These are phyloP conservation scores for Sebastes itinus DNA, from an alignment of 2,797 vertebrate species.

Conservation along the genomic window DNA sequence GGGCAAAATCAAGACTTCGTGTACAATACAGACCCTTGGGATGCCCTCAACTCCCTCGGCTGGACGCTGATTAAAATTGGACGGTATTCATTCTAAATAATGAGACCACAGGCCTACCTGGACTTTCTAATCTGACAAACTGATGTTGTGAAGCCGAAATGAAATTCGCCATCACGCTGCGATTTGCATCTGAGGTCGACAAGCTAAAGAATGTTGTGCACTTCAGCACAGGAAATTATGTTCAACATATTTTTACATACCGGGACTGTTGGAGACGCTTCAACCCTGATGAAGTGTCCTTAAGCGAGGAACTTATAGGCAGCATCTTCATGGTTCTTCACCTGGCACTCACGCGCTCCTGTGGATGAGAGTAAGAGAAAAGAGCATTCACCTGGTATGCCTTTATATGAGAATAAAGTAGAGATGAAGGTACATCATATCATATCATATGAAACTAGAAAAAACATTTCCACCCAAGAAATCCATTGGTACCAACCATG, in stretches of 20 bases:
- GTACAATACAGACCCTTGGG: constrained; percentile 62
- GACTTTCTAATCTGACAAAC: constrained; percentile 42
- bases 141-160: constrained; percentile 28
- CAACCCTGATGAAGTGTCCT: neutral
- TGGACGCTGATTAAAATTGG: constrained; percentile 65
- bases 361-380: neutral
- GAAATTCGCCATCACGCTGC: neutral
- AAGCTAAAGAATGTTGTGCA: neutral
- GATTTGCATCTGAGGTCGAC: constrained; percentile 1
- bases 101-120: constrained; percentile 52
- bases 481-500: too few relatives aligned
- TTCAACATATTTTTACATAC: neutral
- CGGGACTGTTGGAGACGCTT: neutral
- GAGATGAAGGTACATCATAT: neutral
- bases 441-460: neutral
- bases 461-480: fast-evolving
- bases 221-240: neutral
- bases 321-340: neutral
- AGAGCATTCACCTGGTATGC: neutral
- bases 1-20: constrained; percentile 69
- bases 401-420: neutral
- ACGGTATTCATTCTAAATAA: constrained; percentile 58
- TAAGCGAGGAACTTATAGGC: neutral
- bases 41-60: constrained; percentile 47
- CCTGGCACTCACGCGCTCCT: neutral